Evolutionary conservation across 2,888 invertebrate genomes (phyloP), one percentile per base, ranked within the genome.

Genomic region (Pandemis corylana): DNA sequence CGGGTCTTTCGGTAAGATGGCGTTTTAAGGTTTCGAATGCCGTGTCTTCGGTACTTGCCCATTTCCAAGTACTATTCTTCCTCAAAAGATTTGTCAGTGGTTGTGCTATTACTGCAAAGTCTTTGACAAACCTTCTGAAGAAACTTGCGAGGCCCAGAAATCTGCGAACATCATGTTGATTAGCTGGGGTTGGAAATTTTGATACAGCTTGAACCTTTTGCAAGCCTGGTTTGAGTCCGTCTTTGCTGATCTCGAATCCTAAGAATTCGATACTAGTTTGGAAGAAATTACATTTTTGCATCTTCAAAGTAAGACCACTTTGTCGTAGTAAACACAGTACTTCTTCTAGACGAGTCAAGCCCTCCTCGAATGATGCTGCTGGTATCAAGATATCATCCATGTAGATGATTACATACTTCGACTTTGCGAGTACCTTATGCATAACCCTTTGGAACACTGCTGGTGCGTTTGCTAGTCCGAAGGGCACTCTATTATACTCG

Each of bases 401-500:
- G n/a, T 51, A 51, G n/a, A 51, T n/a, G n/a, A 51, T n/a, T n/a
- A n/a, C 13, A 20, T 59, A 20, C 56, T 59, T 59, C 3, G 20
- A 20, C 3, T 59, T 59, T 15, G 20, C 9, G 56, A 59, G 56
- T 15, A 59, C 67, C n/a, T 59, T 63, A 28, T 69, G 71, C 6
- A 78, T 76, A 2, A 69, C 51, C 12, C 77, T 61, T 64, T 76
- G 75, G 46, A 78, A 80, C 13, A 78, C 77, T 2, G 77, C 67
- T 42, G 59, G 68, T 51, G 72, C 72, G 10, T 72, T 72, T 36
- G 51, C 72, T 12, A 72, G 41, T 6, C 72, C 68, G 56, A 73
- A 73, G 7, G 73, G 77, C 20, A 72, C 71, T 69, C 72, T 77
- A 3, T 68, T 20, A 56, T 82, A 84, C 7, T 85, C 80, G 56